Evolutionary conservation across 2,888 invertebrate species (phyloP), one percentile per base, ranked within the genome.

Genomic region (Drosophila pegasa): DNA sequence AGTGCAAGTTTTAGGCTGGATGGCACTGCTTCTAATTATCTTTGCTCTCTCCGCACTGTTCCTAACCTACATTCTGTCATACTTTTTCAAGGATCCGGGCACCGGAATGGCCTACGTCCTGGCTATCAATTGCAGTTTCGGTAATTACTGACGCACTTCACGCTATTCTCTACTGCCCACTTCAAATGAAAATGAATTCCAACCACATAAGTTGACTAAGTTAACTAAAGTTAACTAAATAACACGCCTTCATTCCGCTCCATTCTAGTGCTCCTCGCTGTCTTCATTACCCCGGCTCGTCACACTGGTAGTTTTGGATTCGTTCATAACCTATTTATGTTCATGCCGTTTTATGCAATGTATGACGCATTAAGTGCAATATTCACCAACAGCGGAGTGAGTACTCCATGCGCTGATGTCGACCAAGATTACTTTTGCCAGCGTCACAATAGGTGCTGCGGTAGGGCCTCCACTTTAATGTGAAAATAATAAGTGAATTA

Each of bases 51-150:
- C 71, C 3, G 50, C 67, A 6, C 18, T 77, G 14, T 2, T 50
- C 1, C 54, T 65, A 1, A 60, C 40, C 6, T 77, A 77, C 22
- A 33, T 80, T 12, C 3, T 64, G 0, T 71, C 80, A 12, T 43
- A 94, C 82, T 43, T 94, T 2, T 96, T 96, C 90, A 93, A 93
- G 12, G 94, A 95, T 2, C 95, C 96, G 0, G 40, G 33, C 22
- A 14, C 20, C 12, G 72, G 63, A 40, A 38, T 77, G 47, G n/a
- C 33, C 31, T 43, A n/a, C 4, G 5, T 45, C 1, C 27, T 74
- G 0, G 8, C 52, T 0, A 9, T 71, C 0, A 56, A 75, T 31
- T 41, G 51, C 14, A 0, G 6, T 2, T n/a, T 45, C 7, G 76
- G 74, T 75, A 71, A 75, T n/a, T 37, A 31, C n/a, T n/a, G n/a